Evolutionary conservation across 2,888 invertebrate species (phyloP).

Genomic region (Minunthozetes semirufus): DNA sequence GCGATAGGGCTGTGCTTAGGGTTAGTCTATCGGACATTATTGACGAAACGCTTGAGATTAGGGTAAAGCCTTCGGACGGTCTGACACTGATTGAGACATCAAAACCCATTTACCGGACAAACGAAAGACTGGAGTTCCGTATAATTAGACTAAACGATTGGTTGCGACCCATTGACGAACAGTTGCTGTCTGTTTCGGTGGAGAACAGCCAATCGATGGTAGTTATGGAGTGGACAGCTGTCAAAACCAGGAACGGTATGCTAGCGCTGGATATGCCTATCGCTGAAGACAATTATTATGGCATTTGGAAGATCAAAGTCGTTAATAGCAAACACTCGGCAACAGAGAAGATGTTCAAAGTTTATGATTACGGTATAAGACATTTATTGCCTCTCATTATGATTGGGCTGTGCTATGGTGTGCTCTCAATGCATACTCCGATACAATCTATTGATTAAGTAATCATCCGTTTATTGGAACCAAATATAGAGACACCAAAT

Average conservation of each 20-base stretch:
- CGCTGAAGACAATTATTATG: conserved; percentile 13
- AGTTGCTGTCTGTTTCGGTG: neutral
- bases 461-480: neutral
- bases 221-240: conserved; percentile 26
- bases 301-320: conserved; percentile 30
- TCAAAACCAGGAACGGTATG: conserved; percentile 5
- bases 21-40: neutral
- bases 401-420: neutral
- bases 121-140: conserved; percentile 12
- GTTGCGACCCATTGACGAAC: conserved; percentile 14
- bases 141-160: conserved; percentile 17
- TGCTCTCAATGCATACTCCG: neutral
- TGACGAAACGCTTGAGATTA: neutral
- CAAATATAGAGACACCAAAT: neutral
- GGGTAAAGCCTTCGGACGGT: neutral
- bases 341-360: conserved; percentile 20
- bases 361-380: conserved; percentile 5
- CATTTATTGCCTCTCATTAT: neutral
- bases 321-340: neutral
- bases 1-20: neutral
- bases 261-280: neutral
- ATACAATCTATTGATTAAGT: neutral
- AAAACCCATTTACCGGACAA: conserved; percentile 28
- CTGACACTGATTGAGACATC: conserved; percentile 31
- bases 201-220: neutral